phyloP scores from a whole-genome alignment of 1,140 invertebrate species.

The Lasaia peninsularis region DNA sequence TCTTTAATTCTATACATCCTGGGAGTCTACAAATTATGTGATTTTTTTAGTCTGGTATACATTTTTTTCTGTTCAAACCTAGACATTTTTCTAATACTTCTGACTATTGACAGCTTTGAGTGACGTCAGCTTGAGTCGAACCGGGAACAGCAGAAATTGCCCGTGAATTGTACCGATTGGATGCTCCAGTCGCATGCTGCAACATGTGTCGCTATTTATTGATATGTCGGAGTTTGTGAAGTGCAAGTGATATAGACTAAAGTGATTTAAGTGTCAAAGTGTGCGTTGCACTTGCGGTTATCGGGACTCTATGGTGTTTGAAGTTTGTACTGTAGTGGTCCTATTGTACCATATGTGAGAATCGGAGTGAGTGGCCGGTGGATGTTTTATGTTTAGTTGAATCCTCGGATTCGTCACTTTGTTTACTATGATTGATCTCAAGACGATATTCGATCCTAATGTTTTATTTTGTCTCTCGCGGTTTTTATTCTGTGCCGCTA shows the following conservation, averaged over 20 bases:
- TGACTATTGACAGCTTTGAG: too few relatives aligned
- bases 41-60: too few relatives aligned
- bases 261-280: neutral
- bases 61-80: too few relatives aligned
- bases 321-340: conserved; percentile 3
- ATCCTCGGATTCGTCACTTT: conserved; percentile 43
- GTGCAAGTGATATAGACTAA: neutral
- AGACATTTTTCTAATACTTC: too few relatives aligned
- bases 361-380: conserved; percentile 34
- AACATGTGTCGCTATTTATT: too few relatives aligned
- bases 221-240: too few relatives aligned
- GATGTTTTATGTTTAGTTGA: conserved; percentile 41
- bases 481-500: conserved; percentile 53
- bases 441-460: conserved; percentile 72
- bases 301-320: neutral
- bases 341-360: conserved; percentile 8
- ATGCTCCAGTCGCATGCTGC: too few relatives aligned
- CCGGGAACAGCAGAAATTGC: too few relatives aligned
- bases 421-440: conserved; percentile 73
- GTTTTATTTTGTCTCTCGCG: conserved; percentile 53
- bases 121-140: too few relatives aligned
- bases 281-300: neutral
- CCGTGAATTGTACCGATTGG: too few relatives aligned
- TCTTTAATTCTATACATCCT: too few relatives aligned
- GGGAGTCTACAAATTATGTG: too few relatives aligned